These are phyloP conservation scores for Alexandromys fortis DNA, from an alignment of 2,113 vertebrate species.

Conservation along the genomic window DNA sequence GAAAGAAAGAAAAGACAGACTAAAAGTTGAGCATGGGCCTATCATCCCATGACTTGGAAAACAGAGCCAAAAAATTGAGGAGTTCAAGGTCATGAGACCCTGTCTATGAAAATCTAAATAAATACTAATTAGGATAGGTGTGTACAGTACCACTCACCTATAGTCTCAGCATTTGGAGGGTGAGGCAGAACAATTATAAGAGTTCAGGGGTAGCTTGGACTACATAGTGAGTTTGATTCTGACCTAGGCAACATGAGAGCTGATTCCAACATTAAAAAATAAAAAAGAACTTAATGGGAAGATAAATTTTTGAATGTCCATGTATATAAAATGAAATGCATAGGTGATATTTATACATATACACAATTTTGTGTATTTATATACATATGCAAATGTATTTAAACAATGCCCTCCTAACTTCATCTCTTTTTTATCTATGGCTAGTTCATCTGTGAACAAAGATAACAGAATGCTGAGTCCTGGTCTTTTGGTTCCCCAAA, in stretches of 20 bases:
- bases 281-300: neutral
- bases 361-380: neutral
- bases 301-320: slow-evolving; percentile 36
- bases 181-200: neutral
- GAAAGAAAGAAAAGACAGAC: too few relatives aligned
- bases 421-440: slow-evolving; percentile 20
- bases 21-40: neutral
- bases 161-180: neutral
- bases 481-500: slow-evolving; percentile 65
- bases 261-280: neutral
- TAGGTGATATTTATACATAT: neutral
- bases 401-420: neutral
- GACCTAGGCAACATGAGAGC: neutral
- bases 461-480: slow-evolving; percentile 59
- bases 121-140: neutral
- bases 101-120: neutral
- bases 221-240: neutral
- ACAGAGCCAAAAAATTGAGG: neutral
- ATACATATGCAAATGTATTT: slow-evolving; percentile 10
- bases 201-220: neutral
- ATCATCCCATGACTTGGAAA: neutral
- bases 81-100: neutral
- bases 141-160: neutral
- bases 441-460: slow-evolving; percentile 50
- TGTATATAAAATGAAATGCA: neutral